A percentile compares a stretch with the other conserved stretches of the same genome.
phyloP scores from a whole-genome alignment of 2,113 vertebrate species.

The Thryonomys swinderianus region DNA sequence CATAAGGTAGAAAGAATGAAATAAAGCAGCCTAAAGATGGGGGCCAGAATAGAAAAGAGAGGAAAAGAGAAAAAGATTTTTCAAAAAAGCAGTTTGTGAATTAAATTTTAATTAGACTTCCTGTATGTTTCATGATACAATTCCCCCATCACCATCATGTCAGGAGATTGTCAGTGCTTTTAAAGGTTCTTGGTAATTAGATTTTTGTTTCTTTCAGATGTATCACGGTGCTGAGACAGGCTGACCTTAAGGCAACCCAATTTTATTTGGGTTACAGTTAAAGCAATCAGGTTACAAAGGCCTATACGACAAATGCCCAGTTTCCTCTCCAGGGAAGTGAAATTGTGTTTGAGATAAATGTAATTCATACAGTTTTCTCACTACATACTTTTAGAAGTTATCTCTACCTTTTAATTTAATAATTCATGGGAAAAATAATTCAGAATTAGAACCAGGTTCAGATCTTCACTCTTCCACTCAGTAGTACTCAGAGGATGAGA shows the following conservation, averaged over 20 bases:
- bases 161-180: constrained; percentile 40
- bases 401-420: constrained; percentile 34
- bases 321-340: constrained; percentile 28
- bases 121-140: constrained; percentile 46
- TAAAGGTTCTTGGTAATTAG: constrained; percentile 58
- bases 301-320: constrained; percentile 12
- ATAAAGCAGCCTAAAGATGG: neutral
- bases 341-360: constrained; percentile 41
- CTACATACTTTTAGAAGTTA: constrained; percentile 39
- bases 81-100: constrained; percentile 5
- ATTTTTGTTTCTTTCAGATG: constrained; percentile 64
- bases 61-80: constrained; percentile 5
- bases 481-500: neutral
- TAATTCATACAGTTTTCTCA: constrained; percentile 37
- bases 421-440: constrained; percentile 38
- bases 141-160: constrained; percentile 13
- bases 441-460: neutral
- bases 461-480: constrained; percentile 9
- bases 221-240: neutral
- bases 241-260: constrained; percentile 36
- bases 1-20: neutral
- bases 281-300: constrained; percentile 36
- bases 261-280: constrained; percentile 70
- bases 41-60: neutral
- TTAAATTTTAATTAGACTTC: constrained; percentile 63